A percentile compares a stretch with the other conserved stretches of the same genome.
Conservation (phyloP, 2,888 invertebrate species). For the Minunthozetes semirufus region DNA sequence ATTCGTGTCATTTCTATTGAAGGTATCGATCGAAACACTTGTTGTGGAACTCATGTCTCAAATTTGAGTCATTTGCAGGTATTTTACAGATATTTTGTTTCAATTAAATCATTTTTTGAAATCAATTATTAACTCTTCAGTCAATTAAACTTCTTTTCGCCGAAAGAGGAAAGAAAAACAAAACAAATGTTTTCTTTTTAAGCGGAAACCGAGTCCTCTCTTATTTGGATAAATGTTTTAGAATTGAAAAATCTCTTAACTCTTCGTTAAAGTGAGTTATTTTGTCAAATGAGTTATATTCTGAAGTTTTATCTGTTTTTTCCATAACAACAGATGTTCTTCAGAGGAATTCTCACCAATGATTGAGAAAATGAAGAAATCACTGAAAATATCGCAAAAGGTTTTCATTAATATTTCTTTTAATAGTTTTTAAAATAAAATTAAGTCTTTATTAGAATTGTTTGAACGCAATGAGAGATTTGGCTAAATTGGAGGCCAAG, state of each 20-base stretch:
- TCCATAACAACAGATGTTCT: conserved; percentile 56
- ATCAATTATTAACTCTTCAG: conserved; percentile 44
- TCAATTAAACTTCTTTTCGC: conserved; percentile 56
- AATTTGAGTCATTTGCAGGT: conserved; percentile 59
- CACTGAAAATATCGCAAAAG: conserved; percentile 60
- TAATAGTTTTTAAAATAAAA: conserved; percentile 26
- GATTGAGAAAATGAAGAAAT: conserved; percentile 66
- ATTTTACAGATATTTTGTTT: not conserved
- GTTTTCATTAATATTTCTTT: conserved; percentile 44
- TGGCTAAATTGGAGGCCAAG: conserved; percentile 62
- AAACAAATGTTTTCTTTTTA: conserved; percentile 56
- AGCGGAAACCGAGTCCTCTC: conserved; percentile 63
- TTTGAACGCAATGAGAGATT: conserved; percentile 60
- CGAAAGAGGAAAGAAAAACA: conserved; percentile 66
- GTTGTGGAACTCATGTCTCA: conserved; percentile 78
- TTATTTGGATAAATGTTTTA: conserved; percentile 57
- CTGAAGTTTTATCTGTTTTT: conserved; percentile 44
- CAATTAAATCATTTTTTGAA: not conserved
- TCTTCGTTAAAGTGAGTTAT: conserved; percentile 65
- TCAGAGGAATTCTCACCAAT: conserved; percentile 63
- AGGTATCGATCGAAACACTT: conserved; percentile 70
- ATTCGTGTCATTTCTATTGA: conserved; percentile 70
- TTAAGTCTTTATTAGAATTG: conserved; percentile 49
- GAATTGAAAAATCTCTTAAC: conserved; percentile 63
- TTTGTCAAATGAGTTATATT: conserved; percentile 31